Evolutionary conservation across 2,113 vertebrate genomes (phyloP).

Genomic region (Eurypyga helias): DNA sequence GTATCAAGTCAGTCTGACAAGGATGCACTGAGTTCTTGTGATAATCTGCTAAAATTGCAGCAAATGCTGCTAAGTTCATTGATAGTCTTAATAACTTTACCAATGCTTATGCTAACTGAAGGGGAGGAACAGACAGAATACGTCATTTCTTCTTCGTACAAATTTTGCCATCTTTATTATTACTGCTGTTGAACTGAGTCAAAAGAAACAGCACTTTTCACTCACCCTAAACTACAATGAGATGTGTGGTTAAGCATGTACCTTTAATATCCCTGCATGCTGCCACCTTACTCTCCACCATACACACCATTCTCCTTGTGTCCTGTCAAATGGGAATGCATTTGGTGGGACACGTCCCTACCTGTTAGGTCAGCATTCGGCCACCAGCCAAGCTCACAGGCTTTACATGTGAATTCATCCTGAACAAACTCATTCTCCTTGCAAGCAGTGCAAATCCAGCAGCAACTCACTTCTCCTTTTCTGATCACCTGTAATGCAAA

Average conservation of each 20-base stretch:
- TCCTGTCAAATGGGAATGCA: background rate
- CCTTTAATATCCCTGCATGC: background rate
- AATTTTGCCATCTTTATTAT: background rate
- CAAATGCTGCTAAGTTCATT: background rate
- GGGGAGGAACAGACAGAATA: background rate
- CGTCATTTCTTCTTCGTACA: background rate
- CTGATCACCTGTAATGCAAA: conserved; percentile 88
- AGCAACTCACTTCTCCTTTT: conserved; percentile 98
- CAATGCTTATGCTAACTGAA: background rate
- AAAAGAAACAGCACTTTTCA: background rate
- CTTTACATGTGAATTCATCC: conserved; percentile 98
- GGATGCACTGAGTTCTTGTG: background rate
- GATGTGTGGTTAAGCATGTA: background rate
- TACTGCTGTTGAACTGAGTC: background rate
- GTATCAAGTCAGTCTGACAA: background rate
- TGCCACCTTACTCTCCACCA: background rate
- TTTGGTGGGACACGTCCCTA: conserved; percentile 51
- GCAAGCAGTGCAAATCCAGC: conserved; percentile 98
- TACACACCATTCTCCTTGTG: background rate
- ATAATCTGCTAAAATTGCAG: background rate
- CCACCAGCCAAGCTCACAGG: conserved; percentile 98
- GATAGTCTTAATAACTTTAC: background rate
- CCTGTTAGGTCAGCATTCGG: conserved; percentile 89
- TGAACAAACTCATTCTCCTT: conserved; percentile 96
- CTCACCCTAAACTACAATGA: background rate